Evolutionary conservation across 2,888 invertebrate species (phyloP), one percentile per base, ranked within the genome.

Genomic region (Orthosia incerta): DNA sequence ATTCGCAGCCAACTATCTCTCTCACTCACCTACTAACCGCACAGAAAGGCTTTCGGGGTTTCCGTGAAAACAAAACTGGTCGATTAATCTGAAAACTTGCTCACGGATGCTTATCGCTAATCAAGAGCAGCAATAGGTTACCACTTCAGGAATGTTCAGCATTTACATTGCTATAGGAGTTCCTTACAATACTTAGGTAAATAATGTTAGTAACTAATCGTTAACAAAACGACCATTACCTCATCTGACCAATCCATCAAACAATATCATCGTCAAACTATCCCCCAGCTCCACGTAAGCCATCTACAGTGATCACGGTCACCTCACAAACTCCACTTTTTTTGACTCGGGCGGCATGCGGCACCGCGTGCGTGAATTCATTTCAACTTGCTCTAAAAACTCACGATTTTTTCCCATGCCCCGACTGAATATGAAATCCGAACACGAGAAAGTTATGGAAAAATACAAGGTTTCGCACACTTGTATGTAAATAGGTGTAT

Each of bases 401-500:
- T 90, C 71, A 84, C 86, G 80, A 46, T 88, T 92, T 93, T 92
- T 92, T 91, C 84, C 82, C 86, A 83, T 90, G 89, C 87, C 84
- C 88, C 85, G 88, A 92, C 92, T 91, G 93, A 93, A 93, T 93
- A 92, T 92, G 91, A 92, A 93, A 92, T 91, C 84, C 71, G 80
- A 75, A 82, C 80, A 87, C 86, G 88, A 82, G 81, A 84, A 89
- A 89, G 88, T 91, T 88, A 85, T 82, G 84, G 81, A 78, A 79
- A 86, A 84, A 83, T 80, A 86, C 85, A 82, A 69, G 82, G 76
- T 76, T 78, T 57, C 55, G 64, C 64, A 39, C 50, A 71, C 82
- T 71, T 76, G 60, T 80, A 80, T 76, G 70, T 65, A 62, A 64
- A 81, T 74, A 67, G 1, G 50, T 64, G 50, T 68, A 48, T 53